phyloP scores from a whole-genome alignment of 1,140 invertebrate species.

The Copidosoma floridanum region DNA sequence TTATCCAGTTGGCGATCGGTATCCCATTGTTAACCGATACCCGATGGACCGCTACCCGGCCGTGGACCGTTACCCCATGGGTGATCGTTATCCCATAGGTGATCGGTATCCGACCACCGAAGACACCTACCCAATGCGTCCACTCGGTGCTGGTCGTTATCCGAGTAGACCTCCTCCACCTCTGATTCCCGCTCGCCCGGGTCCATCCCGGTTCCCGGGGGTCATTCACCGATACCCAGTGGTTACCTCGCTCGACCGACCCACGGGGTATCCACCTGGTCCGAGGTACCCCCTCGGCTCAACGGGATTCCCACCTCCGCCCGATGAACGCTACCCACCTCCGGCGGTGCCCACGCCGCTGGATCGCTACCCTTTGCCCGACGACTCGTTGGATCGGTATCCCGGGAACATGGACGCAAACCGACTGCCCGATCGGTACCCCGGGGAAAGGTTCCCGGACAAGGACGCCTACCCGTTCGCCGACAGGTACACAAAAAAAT shows the following conservation, averaged over 20 bases:
- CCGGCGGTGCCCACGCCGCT: conserved; percentile 21
- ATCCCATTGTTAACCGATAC: conserved; percentile 45
- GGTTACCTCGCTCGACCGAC: conserved; percentile 22
- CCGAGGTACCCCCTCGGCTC: conserved; percentile 41
- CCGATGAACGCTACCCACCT: conserved; percentile 44
- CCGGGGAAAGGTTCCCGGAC: conserved; percentile 38
- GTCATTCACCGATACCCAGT: conserved; percentile 46
- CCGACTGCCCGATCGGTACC: conserved; percentile 29
- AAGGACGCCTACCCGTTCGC: conserved; percentile 42
- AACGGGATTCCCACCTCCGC: conserved; percentile 38
- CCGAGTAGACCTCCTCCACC: conserved; percentile 41
- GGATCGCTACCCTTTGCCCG: conserved; percentile 42
- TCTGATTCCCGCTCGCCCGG: conserved; percentile 24
- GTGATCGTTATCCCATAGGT: conserved; percentile 47
- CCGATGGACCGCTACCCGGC: conserved; percentile 54
- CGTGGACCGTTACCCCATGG: conserved; percentile 40
- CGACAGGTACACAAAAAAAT: too few relatives aligned
- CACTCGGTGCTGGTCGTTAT: conserved; percentile 28
- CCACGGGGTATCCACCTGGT: conserved; percentile 48
- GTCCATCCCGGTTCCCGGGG: conserved; percentile 41
- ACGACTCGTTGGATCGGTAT: conserved; percentile 45
- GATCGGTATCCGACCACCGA: conserved; percentile 46
- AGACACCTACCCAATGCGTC: conserved; percentile 34
- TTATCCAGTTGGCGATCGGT: conserved; percentile 32
- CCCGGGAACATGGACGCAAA: conserved; percentile 29